phyloP scores from a whole-genome alignment of 2,888 invertebrate species.

The Tetragonisca angustula region DNA sequence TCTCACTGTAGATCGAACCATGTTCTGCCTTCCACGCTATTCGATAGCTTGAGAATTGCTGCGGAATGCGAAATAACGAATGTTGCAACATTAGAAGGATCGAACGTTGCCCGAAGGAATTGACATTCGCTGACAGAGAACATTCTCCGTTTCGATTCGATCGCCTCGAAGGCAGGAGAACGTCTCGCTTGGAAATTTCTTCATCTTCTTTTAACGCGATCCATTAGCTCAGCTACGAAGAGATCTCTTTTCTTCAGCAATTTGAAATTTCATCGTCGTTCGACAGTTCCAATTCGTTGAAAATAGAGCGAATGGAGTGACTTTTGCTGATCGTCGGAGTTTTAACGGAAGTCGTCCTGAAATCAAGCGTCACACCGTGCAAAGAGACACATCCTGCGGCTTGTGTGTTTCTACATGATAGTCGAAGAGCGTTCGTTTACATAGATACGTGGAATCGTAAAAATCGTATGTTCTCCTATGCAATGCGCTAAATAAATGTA shows the following conservation, averaged over 20 bases:
- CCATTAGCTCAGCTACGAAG: not conserved
- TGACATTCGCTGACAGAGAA: not conserved
- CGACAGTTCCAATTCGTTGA: not conserved
- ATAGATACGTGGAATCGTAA: conserved; percentile 8
- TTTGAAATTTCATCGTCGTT: not conserved
- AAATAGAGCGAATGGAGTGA: not conserved
- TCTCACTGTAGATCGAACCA: not conserved
- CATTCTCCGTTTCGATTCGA: not conserved
- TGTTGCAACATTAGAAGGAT: not conserved
- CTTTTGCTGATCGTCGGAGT: not conserved
- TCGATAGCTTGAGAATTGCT: not conserved
- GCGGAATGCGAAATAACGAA: not conserved
- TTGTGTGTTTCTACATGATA: not conserved
- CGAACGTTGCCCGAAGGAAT: conserved; percentile 1
- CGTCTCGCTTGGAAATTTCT: not conserved
- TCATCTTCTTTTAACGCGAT: not conserved
- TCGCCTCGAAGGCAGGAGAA: not conserved
- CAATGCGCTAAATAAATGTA: conserved; percentile 2
- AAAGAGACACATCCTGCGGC: not conserved
- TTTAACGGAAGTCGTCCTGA: not conserved
- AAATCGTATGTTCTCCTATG: conserved; percentile 28
- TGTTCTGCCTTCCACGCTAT: not conserved
- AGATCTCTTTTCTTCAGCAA: not conserved
- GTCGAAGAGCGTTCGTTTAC: not conserved
- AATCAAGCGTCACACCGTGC: not conserved